phyloP scores from a whole-genome alignment of 2,113 vertebrate species.

The Hippocampus mohnikei region DNA sequence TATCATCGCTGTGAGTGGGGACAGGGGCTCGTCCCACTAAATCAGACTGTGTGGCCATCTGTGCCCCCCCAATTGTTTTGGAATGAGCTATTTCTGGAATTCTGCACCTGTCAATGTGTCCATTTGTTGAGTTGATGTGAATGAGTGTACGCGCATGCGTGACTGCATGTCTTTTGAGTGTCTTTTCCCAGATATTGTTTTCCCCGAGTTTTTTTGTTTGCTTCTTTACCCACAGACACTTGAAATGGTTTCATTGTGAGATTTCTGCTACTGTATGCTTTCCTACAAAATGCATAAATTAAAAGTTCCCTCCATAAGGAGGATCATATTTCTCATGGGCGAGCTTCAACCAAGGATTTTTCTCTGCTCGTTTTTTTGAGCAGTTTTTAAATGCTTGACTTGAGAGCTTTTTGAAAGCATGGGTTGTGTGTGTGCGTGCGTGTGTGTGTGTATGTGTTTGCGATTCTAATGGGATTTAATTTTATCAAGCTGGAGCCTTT shows the following conservation, averaged over 20 bases:
- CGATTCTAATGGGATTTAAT: slow-evolving; percentile 54
- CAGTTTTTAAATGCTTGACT: slow-evolving; percentile 72
- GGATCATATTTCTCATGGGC: slow-evolving; percentile 68
- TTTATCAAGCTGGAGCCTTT: slow-evolving; percentile 58
- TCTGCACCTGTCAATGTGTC: slow-evolving; percentile 71
- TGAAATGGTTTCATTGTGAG: slow-evolving; percentile 28
- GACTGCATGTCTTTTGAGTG: slow-evolving; percentile 48
- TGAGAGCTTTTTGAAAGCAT: slow-evolving; percentile 67
- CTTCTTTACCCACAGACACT: slow-evolving; percentile 55
- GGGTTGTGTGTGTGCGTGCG: slow-evolving; percentile 42
- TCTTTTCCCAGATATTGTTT: slow-evolving; percentile 30
- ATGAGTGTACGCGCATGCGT: slow-evolving; percentile 26
- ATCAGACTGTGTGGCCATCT: slow-evolving; percentile 59
- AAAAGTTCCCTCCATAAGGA: slow-evolving; percentile 69
- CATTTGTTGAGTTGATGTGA: slow-evolving; percentile 39
- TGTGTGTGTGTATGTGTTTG: slow-evolving; percentile 56
- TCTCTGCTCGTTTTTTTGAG: slow-evolving; percentile 69
- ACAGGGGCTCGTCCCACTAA: slow-evolving; percentile 43
- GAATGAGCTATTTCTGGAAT: slow-evolving; percentile 69
- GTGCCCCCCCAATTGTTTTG: slow-evolving; percentile 34
- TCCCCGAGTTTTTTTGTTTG: slow-evolving; percentile 47
- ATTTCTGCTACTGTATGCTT: slow-evolving; percentile 65
- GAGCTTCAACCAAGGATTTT: slow-evolving; percentile 64
- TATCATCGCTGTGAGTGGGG: slow-evolving; percentile 53
- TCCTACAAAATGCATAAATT: slow-evolving; percentile 65